Percentiles rank a stretch among this genome's conserved stretches.
These are phyloP conservation scores for Rallus limicola DNA, from an alignment of 2,113 vertebrate genomes.

Conservation along the genomic window DNA sequence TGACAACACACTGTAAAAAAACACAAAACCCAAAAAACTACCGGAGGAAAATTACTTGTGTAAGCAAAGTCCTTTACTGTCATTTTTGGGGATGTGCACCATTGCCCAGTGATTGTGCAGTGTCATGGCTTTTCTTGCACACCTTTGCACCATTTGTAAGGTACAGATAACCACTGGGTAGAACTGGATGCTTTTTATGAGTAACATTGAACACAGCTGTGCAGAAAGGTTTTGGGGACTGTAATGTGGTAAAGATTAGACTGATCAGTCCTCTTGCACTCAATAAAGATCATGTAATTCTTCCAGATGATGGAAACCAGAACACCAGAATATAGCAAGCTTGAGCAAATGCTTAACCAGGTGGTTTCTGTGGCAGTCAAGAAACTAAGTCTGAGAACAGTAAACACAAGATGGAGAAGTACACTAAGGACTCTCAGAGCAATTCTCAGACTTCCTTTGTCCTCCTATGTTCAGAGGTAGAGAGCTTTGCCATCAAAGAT, in stretches of 20 bases:
- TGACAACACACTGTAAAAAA: background rate
- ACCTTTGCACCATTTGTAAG: accelerated
- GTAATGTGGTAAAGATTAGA: background rate
- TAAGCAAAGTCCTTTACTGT: background rate
- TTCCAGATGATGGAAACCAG: background rate
- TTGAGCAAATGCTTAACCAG: background rate
- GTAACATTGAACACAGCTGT: background rate
- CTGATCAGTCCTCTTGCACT: background rate
- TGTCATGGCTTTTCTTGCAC: no score
- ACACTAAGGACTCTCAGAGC: background rate
- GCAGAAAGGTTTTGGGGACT: background rate
- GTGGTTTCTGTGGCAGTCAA: background rate
- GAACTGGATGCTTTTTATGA: background rate
- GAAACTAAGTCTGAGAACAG: background rate
- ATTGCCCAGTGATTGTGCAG: background rate
- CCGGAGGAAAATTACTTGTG: background rate
- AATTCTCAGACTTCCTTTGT: background rate
- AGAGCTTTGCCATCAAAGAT: background rate
- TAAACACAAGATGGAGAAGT: background rate
- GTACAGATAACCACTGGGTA: background rate
- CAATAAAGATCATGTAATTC: background rate
- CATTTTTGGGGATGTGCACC: background rate
- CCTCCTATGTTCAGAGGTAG: background rate
- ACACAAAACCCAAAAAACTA: background rate
- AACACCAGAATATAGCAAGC: background rate